Evolutionary conservation across 2,888 invertebrate species (phyloP).

Genomic region (Noctua janthe): DNA sequence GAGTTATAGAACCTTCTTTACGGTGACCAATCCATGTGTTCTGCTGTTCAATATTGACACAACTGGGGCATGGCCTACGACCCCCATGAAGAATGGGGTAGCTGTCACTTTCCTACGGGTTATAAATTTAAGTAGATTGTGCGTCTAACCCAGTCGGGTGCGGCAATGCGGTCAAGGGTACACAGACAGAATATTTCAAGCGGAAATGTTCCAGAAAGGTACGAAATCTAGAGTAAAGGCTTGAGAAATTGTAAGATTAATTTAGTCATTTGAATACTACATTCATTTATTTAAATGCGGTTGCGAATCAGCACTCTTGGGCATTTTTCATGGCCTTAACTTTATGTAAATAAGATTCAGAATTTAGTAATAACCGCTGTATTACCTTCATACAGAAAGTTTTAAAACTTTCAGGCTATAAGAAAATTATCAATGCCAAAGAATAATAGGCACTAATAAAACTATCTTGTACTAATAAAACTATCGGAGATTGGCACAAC

Average conservation of each 20-base stretch:
- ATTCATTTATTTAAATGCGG: not conserved
- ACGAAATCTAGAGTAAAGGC: not conserved
- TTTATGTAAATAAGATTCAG: not conserved
- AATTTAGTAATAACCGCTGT: not conserved
- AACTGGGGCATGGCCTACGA: slow-evolving; percentile 51
- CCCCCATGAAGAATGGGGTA: slow-evolving; percentile 41
- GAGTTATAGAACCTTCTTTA: slow-evolving; percentile 19
- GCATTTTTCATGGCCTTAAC: not conserved
- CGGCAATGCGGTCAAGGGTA: slow-evolving; percentile 57
- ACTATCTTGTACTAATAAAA: too few relatives aligned
- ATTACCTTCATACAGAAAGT: not conserved
- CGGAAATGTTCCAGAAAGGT: slow-evolving; percentile 21
- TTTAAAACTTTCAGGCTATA: not conserved
- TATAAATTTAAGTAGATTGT: slow-evolving; percentile 70
- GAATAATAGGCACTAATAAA: not conserved
- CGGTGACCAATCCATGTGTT: slow-evolving; percentile 20
- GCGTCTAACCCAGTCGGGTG: slow-evolving; percentile 61
- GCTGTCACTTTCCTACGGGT: slow-evolving; percentile 56
- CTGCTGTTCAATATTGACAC: slow-evolving; percentile 42
- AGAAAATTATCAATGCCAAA: not conserved
- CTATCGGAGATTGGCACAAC: too few relatives aligned
- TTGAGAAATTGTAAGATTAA: not conserved
- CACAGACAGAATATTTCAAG: slow-evolving; percentile 23
- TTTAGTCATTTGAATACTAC: not conserved
- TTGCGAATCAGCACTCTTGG: not conserved